Evolutionary conservation across 2,797 vertebrate genomes (phyloP).

Genomic region (Cossypha caffra): DNA sequence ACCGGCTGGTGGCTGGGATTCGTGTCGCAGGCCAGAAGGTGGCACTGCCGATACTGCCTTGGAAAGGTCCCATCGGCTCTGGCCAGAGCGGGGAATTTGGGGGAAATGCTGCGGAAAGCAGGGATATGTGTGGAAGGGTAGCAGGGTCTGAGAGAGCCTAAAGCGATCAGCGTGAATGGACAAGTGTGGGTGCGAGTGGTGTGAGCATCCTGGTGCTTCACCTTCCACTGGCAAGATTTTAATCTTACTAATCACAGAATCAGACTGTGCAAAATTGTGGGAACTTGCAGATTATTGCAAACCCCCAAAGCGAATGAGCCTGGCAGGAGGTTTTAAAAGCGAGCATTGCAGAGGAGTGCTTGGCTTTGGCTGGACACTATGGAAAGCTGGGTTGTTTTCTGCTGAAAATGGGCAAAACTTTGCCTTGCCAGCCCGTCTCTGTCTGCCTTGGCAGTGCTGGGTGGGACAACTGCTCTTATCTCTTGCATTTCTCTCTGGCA

Average conservation of each 20-base stretch:
- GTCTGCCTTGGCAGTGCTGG: not conserved
- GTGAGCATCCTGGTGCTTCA: not conserved
- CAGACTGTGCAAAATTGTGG: not conserved
- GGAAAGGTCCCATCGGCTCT: not conserved
- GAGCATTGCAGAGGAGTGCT: not conserved
- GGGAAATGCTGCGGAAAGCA: not conserved
- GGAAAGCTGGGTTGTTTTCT: not conserved
- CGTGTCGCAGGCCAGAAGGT: conserved; percentile 70
- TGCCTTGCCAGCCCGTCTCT: not conserved
- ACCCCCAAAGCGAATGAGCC: not conserved
- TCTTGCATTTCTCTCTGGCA: not conserved
- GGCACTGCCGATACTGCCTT: conserved; percentile 76
- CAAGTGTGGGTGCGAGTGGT: not conserved
- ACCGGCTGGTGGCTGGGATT: not conserved
- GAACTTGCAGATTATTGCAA: not conserved
- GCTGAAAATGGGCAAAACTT: not conserved
- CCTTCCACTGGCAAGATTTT: not conserved
- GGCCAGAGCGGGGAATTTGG: not conserved
- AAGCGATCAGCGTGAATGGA: not conserved
- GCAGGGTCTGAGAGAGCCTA: not conserved
- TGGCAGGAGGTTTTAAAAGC: not conserved
- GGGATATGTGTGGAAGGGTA: not conserved
- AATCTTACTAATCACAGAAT: not conserved
- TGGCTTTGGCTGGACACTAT: not conserved
- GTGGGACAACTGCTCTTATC: not conserved